Conservation (phyloP, 2,797 vertebrate species). For the Nannoperca obscura region DNA sequence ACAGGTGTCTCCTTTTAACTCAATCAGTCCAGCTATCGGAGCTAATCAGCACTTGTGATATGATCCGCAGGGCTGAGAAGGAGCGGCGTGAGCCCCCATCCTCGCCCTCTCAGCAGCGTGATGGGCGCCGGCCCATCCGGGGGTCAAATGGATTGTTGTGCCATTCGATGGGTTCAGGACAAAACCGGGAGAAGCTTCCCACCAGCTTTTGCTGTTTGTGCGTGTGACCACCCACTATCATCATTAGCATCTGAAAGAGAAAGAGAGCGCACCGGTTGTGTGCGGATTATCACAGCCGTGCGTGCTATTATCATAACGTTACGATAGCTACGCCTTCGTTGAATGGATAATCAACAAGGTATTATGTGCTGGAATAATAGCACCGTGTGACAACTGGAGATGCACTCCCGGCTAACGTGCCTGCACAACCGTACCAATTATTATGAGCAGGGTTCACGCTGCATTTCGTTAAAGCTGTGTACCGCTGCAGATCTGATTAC, state of each 20-base stretch:
- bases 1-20: conserved; percentile 74
- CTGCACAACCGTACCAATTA: conserved; percentile 69
- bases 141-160: conserved; percentile 58
- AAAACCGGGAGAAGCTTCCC: conserved; percentile 43
- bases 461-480: conserved; percentile 70
- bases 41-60: conserved; percentile 63
- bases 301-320: conserved; percentile 80
- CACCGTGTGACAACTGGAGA: conserved; percentile 74
- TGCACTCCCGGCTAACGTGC: conserved; percentile 65
- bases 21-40: conserved; percentile 66
- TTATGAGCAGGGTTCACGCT: conserved; percentile 71
- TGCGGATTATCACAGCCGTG: conserved; percentile 72
- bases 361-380: conserved; percentile 82
- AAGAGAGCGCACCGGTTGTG: conserved; percentile 54
- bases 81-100: background rate
- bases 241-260: conserved; percentile 79
- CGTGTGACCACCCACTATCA: conserved; percentile 77
- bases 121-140: background rate
- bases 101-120: background rate
- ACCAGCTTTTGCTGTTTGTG: conserved; percentile 61
- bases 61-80: conserved; percentile 37
- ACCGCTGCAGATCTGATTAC: conserved; percentile 75
- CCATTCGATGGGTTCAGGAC: conserved; percentile 43
- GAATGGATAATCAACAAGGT: conserved; percentile 84
- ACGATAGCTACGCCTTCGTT: conserved; percentile 73